These are phyloP conservation scores for Phengaris arion DNA, from an alignment of 2,888 invertebrate genomes.

Conservation along the genomic window DNA sequence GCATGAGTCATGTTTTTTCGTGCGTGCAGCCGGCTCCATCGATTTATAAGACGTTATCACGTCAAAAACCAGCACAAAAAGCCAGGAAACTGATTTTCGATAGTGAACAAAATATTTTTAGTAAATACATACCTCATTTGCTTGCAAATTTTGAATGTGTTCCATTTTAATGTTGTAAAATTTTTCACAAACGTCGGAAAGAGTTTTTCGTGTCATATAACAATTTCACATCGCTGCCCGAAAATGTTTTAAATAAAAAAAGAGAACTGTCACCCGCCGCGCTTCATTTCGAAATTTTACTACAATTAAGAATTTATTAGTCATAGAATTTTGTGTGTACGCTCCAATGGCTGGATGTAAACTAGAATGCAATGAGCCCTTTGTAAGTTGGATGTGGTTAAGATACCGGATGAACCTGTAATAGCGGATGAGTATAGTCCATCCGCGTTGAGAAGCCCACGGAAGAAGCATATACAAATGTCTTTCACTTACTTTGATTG, in stretches of 20 bases:
- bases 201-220: slow-evolving; percentile 21
- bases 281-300: background rate
- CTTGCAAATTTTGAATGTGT: slow-evolving; percentile 8
- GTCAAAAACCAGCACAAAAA: too few species aligned
- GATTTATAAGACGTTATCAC: too few species aligned
- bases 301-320: too few species aligned
- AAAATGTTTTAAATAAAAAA: background rate
- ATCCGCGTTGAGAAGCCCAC: too few species aligned
- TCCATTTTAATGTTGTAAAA: slow-evolving; percentile 2
- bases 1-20: too few species aligned
- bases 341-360: background rate
- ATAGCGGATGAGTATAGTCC: background rate
- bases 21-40: too few species aligned
- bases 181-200: background rate
- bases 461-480: too few species aligned
- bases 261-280: slow-evolving; percentile 9
- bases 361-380: background rate
- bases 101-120: background rate
- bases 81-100: too few species aligned
- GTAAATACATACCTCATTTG: background rate
- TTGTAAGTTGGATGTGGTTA: background rate
- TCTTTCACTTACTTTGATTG: too few species aligned
- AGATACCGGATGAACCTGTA: background rate
- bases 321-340: background rate
- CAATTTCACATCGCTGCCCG: background rate